Conservation (phyloP, 2,888 invertebrate genomes). For the Xanthostigma xanthostigma region DNA sequence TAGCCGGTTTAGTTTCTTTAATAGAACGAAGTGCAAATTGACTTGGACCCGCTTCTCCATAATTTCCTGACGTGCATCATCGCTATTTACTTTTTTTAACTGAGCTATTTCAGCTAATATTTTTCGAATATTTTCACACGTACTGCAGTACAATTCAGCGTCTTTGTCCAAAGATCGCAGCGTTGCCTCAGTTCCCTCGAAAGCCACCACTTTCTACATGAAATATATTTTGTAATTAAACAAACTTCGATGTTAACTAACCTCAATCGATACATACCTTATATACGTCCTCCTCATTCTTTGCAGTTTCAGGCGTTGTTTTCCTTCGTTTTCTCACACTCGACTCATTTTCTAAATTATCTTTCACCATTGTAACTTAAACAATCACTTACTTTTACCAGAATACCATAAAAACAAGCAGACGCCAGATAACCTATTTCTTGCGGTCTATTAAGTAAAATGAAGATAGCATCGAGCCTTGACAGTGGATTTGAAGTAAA, state of each 20-base stretch:
- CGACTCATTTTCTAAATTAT: conserved; percentile 32
- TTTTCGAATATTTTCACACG: conserved; percentile 53
- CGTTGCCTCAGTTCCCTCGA: conserved; percentile 60
- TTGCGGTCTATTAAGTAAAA: too few relatives aligned
- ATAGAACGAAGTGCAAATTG: conserved; percentile 59
- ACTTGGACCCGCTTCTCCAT: conserved; percentile 54
- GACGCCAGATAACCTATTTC: too few relatives aligned
- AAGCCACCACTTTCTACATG: conserved; percentile 47
- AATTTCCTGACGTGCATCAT: conserved; percentile 39
- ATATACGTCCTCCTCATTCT: conserved; percentile 41
- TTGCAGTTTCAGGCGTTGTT: conserved; percentile 27
- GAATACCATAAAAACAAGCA: too few relatives aligned
- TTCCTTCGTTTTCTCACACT: conserved; percentile 41
- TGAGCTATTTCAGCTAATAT: conserved; percentile 53
- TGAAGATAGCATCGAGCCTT: too few relatives aligned
- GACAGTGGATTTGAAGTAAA: too few relatives aligned
- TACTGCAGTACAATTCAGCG: conserved; percentile 46
- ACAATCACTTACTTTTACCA: too few relatives aligned
- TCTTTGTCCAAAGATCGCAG: conserved; percentile 50
- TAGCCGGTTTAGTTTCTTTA: conserved; percentile 80
- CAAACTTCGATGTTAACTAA: background rate
- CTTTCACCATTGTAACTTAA: conserved; percentile 23
- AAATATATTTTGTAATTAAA: conserved; percentile 5
- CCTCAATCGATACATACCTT: conserved; percentile 30
- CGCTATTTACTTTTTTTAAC: conserved; percentile 41